Conservation (phyloP, 2,113 vertebrate species). For the Erythrolamprus reginae region DNA sequence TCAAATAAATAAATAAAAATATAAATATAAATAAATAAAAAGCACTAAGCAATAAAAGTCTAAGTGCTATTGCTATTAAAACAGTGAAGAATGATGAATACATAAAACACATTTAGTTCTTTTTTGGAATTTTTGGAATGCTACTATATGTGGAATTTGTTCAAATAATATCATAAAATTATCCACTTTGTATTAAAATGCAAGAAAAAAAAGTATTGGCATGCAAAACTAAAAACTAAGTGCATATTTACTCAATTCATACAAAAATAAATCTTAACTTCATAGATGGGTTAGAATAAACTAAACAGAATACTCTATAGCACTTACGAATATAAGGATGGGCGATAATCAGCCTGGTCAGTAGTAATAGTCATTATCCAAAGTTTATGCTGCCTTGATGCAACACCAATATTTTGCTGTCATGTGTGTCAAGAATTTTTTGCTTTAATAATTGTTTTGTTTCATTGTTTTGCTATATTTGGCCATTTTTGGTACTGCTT, state of each 20-base stretch:
- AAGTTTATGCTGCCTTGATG: not conserved
- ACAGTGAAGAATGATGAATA: too few relatives aligned
- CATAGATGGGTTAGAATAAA: not conserved
- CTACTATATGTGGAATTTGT: not conserved
- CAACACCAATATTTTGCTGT: not conserved
- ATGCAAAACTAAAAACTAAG: conserved; percentile 10
- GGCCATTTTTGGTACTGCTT: not conserved
- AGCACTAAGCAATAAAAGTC: too few relatives aligned
- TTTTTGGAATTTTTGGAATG: not conserved
- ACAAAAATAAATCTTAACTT: not conserved
- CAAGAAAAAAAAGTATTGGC: not conserved
- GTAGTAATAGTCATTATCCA: not conserved
- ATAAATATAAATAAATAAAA: too few relatives aligned
- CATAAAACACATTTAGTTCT: not conserved
- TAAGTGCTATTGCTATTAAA: too few relatives aligned
- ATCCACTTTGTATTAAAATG: not conserved
- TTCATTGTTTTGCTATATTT: not conserved
- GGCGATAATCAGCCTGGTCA: not conserved
- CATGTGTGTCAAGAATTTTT: not conserved
- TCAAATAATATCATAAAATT: not conserved
- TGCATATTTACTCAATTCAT: not conserved
- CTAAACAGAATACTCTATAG: not conserved
- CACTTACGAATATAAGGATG: not conserved
- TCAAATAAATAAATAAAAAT: too few relatives aligned
- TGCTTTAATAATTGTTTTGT: not conserved